Conservation (phyloP, 2,797 vertebrate genomes). For the Clarias laeviceps region DNA sequence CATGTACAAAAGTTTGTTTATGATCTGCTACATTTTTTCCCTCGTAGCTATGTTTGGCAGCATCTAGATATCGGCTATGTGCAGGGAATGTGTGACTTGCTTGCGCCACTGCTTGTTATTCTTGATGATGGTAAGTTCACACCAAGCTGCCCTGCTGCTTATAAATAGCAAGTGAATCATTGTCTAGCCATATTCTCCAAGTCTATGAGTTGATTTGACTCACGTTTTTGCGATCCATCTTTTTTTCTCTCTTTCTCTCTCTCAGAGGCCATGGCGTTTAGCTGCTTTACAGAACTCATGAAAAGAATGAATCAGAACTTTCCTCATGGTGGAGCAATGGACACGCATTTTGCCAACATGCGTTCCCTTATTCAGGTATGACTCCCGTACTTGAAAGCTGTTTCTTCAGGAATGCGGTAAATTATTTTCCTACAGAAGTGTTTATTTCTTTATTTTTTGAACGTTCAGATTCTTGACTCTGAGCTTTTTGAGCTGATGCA, state of each 20-base stretch:
- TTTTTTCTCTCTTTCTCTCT: background rate
- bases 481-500: slow-evolving; percentile 99
- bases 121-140: slow-evolving; percentile 88
- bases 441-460: background rate
- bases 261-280: slow-evolving; percentile 93
- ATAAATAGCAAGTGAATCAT: slow-evolving; percentile 16
- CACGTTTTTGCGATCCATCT: slow-evolving; percentile 21
- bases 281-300: slow-evolving; percentile 97
- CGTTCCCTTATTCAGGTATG: slow-evolving; percentile 94
- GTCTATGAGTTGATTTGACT: background rate
- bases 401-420: background rate
- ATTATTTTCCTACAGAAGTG: background rate
- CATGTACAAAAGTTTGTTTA: background rate
- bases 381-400: background rate
- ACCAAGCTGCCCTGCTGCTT: background rate
- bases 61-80: slow-evolving; percentile 95
- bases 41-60: slow-evolving; percentile 92
- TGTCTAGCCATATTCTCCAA: background rate
- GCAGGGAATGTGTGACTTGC: slow-evolving; percentile 97
- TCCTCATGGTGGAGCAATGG: slow-evolving; percentile 96
- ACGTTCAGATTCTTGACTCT: slow-evolving; percentile 90
- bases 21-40: background rate
- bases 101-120: slow-evolving; percentile 94
- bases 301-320: slow-evolving; percentile 99
- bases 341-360: slow-evolving; percentile 98